Evolutionary conservation across 2,113 vertebrate species (phyloP).

Genomic region (Zosterops borbonicus): DNA sequence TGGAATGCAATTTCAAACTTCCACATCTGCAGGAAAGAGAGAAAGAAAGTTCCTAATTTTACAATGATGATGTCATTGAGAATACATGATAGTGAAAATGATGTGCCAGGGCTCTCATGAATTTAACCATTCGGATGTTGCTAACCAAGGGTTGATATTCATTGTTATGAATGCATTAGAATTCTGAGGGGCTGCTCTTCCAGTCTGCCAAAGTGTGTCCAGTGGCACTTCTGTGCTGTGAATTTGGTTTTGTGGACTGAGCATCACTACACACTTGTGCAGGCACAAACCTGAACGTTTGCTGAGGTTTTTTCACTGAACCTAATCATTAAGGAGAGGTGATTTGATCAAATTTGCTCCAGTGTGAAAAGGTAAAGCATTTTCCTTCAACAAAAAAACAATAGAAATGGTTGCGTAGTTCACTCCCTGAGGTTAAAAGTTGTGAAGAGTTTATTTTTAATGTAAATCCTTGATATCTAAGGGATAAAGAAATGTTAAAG

Average conservation of each 20-base stretch:
- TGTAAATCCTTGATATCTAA: conserved; percentile 41
- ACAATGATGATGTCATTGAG: conserved; percentile 91
- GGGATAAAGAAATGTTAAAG: conserved; percentile 62
- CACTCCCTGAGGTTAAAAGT: conserved; percentile 25
- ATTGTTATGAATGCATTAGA: neutral
- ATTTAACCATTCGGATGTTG: conserved; percentile 65
- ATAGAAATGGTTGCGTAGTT: neutral
- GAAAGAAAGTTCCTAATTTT: conserved; percentile 90
- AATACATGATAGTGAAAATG: conserved; percentile 83
- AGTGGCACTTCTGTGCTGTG: neutral
- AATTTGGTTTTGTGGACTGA: neutral
- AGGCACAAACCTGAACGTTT: neutral
- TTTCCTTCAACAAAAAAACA: neutral
- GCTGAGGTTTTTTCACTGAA: neutral
- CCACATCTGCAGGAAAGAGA: conserved; percentile 94
- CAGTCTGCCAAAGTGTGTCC: neutral
- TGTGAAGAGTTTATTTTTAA: conserved; percentile 61
- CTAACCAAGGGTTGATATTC: neutral
- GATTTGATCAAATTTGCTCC: neutral
- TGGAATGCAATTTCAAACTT: conserved; percentile 91
- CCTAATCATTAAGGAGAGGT: neutral
- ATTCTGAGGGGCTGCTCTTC: neutral
- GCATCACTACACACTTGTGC: neutral
- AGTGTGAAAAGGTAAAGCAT: neutral
- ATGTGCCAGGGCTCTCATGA: conserved; percentile 74